phyloP scores from a whole-genome alignment of 2,888 invertebrate genomes.

The Chrysodeixis includens region DNA sequence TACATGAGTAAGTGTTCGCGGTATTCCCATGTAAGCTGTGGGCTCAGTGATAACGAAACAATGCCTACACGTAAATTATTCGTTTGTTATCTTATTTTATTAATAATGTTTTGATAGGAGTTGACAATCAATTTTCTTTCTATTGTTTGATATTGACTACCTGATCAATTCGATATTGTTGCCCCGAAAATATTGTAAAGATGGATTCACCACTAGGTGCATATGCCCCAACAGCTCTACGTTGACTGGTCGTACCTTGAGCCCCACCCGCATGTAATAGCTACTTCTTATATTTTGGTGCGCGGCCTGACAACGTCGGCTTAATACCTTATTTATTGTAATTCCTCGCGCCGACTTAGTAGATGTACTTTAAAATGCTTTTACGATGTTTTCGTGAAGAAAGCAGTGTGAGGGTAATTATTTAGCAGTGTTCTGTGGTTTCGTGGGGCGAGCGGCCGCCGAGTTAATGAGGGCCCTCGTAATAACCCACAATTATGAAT shows the following conservation, averaged over 20 bases:
- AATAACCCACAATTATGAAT: conserved; percentile 87
- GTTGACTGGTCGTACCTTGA: conserved; percentile 18
- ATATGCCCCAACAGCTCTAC: conserved; percentile 40
- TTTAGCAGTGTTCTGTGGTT: conserved; percentile 88
- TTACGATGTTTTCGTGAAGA: conserved; percentile 86
- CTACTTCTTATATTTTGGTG: conserved; percentile 69
- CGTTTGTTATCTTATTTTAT: conserved; percentile 31
- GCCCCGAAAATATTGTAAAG: neutral
- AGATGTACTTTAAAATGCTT: conserved; percentile 81
- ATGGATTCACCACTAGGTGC: neutral
- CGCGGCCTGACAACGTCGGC: conserved; percentile 75
- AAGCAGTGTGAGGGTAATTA: conserved; percentile 84
- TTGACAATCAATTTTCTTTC: neutral
- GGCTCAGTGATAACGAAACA: conserved; percentile 43
- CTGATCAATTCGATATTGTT: neutral
- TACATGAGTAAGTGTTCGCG: conserved; percentile 21
- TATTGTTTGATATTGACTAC: neutral
- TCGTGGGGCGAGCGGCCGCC: conserved; percentile 78
- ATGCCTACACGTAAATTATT: conserved; percentile 39
- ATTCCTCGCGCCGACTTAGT: conserved; percentile 81
- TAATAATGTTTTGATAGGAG: neutral
- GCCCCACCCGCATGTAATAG: conserved; percentile 51
- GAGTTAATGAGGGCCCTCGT: conserved; percentile 83
- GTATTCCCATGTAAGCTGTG: conserved; percentile 41
- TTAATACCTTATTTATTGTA: conserved; percentile 86